Base-by-base conservation (phyloP, 2,888 invertebrate genomes). In the Chymomyza amoena region DNA sequence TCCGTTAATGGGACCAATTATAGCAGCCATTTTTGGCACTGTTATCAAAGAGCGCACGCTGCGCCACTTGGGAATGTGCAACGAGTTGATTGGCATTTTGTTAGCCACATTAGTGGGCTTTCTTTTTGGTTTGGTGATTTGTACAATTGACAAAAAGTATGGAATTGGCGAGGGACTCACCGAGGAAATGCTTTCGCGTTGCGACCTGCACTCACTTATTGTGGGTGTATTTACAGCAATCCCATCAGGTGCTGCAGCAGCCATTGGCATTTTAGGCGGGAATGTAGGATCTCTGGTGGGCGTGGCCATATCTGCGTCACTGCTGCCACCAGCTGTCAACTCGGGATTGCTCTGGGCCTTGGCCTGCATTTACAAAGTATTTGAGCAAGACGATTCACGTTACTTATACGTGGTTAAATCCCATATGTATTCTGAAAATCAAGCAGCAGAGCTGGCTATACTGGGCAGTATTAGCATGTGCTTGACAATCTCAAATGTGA, bases 301-400 rank as follows among this genome's bases (percentile, higher is more conserved):
- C 5, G 96, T 96, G 6, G 96, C 96, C 5, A 96, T 96, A 80
- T 96, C 96, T 0, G 96, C 96, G 0, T 96, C 96, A 0, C 90
- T 96, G 16, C 92, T 96, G 69, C 96, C 96, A 0, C 96, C 96
- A 4, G 96, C 96, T 65, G 96, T 96, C 1, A 96, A 96, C 92
- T 94, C 96, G 71, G 95, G 95, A 16, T 89, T 95, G 0, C 90
- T 95, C 0, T 95, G 95, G 95, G 93, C 94, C 0, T 91, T 95
- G 90, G 93, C 94, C 0, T 89, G 93, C 10, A 92, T 94, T 25
- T 94, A 94, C 69, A 92, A 93, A 69, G 76, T 93, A 7, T 92
- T 92, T 87, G 91, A 92, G 74, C 85, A 91, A 73, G 93, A 93
- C 70, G 91, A 92, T 13, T 90, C 92, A 0, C 90, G 91, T 60